A percentile compares a stretch with the other conserved stretches of the same genome.
Evolutionary conservation across 2,888 invertebrate genomes (phyloP).

Genomic region (Tinea trinotella): DNA sequence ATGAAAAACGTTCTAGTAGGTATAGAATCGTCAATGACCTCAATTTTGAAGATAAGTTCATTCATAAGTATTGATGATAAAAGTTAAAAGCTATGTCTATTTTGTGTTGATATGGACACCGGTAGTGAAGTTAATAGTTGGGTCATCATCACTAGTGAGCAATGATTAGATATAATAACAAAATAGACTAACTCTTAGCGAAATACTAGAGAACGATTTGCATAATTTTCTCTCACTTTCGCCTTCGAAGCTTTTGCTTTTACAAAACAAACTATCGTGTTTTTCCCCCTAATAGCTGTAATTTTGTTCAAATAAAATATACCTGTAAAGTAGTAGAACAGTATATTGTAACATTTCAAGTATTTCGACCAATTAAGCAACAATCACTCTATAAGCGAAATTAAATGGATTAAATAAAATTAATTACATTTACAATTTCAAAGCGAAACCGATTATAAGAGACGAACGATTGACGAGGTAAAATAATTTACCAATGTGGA

Average conservation of each 20-base stretch:
- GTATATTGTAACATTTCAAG: neutral
- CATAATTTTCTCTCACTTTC: neutral
- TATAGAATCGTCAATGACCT: conserved; percentile 23
- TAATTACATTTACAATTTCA: conserved; percentile 1
- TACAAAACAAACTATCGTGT: neutral
- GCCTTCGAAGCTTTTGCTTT: conserved; percentile 1
- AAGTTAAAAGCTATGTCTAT: conserved; percentile 19
- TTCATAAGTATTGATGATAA: conserved; percentile 24
- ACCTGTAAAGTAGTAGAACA: neutral
- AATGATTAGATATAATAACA: neutral
- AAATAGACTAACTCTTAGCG: neutral
- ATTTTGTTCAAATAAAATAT: neutral
- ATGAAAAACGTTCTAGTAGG: neutral
- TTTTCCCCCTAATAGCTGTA: neutral
- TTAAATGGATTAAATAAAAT: neutral
- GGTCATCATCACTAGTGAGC: neutral
- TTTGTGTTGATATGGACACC: neutral
- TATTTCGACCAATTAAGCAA: neutral
- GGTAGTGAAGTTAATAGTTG: neutral
- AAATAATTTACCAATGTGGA: conserved; percentile 23
- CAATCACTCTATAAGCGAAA: neutral
- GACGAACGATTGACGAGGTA: conserved; percentile 6
- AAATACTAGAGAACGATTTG: neutral
- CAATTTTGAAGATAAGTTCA: conserved; percentile 25
- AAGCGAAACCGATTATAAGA: conserved; percentile 4